A percentile compares a stretch with the other conserved stretches of the same genome.
phyloP scores from a whole-genome alignment of 1,140 invertebrate genomes.

The Cherax quadricarinatus region DNA sequence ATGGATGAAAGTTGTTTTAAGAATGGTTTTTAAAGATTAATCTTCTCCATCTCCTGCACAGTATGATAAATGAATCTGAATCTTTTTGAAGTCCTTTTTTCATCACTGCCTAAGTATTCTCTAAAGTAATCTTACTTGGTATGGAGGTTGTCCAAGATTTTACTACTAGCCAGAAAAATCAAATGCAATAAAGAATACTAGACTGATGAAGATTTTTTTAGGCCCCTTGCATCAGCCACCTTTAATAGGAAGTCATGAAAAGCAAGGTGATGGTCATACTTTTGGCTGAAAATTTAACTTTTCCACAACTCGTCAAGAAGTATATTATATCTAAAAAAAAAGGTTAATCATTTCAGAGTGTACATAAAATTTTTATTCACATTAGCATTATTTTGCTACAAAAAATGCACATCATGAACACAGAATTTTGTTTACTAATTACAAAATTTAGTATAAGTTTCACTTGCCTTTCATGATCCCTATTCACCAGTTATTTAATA shows the following conservation, averaged over 20 bases:
- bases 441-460: constrained; percentile 16
- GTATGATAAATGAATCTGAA: no score
- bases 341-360: constrained; percentile 20
- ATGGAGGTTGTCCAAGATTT: no score
- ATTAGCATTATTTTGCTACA: constrained; percentile 12
- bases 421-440: constrained; percentile 10
- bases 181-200: no score
- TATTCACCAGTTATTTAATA: not conserved
- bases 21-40: no score
- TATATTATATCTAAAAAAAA: not conserved
- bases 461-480: constrained; percentile 40
- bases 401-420: constrained; percentile 14
- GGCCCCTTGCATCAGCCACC: not conserved
- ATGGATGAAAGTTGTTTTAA: no score
- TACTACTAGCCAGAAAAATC: no score
- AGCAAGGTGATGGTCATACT: constrained; percentile 22
- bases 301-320: not conserved
- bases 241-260: constrained; percentile 17
- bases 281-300: constrained; percentile 2
- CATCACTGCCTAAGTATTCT: no score
- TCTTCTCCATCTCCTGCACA: no score
- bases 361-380: constrained; percentile 28
- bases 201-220: not conserved
- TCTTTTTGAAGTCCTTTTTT: no score
- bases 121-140: no score